phyloP scores from a whole-genome alignment of 2,888 invertebrate genomes.

The Philereme vetulata region DNA sequence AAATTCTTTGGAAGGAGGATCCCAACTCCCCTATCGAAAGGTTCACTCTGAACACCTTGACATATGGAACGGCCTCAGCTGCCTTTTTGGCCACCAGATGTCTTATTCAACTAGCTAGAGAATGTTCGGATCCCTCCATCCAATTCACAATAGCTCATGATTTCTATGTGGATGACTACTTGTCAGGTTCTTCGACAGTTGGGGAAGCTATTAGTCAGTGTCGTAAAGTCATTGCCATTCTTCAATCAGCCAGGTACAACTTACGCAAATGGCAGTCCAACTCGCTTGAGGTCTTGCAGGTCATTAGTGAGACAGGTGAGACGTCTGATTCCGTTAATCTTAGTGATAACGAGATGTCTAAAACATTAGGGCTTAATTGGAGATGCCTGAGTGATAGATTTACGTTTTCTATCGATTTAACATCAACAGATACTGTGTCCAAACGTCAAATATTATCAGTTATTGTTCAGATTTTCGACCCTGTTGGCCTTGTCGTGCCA shows the following conservation, averaged over 20 bases:
- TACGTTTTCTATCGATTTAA: too few species aligned
- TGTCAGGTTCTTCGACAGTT: background rate
- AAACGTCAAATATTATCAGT: slow-evolving; percentile 13
- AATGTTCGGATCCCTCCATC: background rate
- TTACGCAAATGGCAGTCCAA: too few species aligned
- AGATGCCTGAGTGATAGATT: too few species aligned
- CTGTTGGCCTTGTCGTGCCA: slow-evolving; percentile 26
- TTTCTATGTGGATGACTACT: slow-evolving; percentile 12
- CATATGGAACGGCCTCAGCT: slow-evolving; percentile 38
- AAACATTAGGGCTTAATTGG: too few species aligned
- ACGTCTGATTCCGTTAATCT: too few species aligned
- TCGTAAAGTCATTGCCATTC: background rate
- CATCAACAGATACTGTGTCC: background rate
- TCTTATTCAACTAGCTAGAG: background rate
- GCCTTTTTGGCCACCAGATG: slow-evolving; percentile 1
- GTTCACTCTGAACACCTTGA: slow-evolving; percentile 33
- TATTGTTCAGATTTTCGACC: slow-evolving; percentile 19
- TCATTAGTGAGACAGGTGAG: too few species aligned
- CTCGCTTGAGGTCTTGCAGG: too few species aligned
- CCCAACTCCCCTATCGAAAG: slow-evolving; percentile 23
- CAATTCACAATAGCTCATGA: slow-evolving; percentile 1
- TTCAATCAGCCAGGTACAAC: background rate
- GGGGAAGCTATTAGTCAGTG: background rate
- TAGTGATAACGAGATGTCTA: too few species aligned
- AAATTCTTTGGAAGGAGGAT: slow-evolving; percentile 37